These are phyloP conservation scores for Macroglossus sobrinus DNA, from an alignment of 2,113 vertebrate genomes.

Conservation along the genomic window DNA sequence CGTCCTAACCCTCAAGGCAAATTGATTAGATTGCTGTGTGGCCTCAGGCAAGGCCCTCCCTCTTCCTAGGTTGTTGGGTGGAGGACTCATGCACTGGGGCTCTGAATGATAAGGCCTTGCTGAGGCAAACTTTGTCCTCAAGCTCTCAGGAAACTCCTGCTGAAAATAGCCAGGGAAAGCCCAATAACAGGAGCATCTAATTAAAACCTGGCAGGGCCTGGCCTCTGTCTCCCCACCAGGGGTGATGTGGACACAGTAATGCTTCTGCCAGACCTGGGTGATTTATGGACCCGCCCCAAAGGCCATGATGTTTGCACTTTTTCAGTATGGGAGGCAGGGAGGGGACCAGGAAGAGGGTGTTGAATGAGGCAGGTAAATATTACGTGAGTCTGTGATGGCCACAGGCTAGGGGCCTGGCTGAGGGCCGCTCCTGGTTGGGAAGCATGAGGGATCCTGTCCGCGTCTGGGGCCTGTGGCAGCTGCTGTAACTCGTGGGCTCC, in stretches of 20 bases:
- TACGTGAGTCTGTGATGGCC: background rate
- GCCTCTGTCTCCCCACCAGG: slow-evolving; percentile 52
- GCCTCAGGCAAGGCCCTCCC: background rate
- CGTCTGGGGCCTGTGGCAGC: background rate
- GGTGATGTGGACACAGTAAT: slow-evolving; percentile 77
- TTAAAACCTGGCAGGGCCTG: slow-evolving; percentile 80
- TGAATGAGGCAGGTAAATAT: slow-evolving; percentile 30
- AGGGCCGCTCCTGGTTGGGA: background rate
- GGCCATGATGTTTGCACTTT: background rate
- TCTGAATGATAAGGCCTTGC: slow-evolving; percentile 78
- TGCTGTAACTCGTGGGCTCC: background rate
- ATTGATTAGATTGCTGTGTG: background rate
- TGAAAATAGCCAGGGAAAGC: slow-evolving; percentile 77
- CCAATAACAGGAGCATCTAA: slow-evolving; percentile 68
- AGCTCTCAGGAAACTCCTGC: slow-evolving; percentile 74
- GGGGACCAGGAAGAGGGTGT: background rate
- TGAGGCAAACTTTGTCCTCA: slow-evolving; percentile 83
- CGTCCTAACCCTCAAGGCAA: background rate
- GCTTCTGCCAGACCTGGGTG: slow-evolving; percentile 66
- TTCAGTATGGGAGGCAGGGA: background rate
- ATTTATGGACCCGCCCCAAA: slow-evolving; percentile 54
- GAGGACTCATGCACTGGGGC: background rate
- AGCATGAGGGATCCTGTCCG: fast-evolving
- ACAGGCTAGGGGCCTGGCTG: background rate
- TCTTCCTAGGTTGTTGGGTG: background rate